Evolutionary conservation across 2,888 invertebrate genomes (phyloP).

Genomic region (Phengaris alcon): DNA sequence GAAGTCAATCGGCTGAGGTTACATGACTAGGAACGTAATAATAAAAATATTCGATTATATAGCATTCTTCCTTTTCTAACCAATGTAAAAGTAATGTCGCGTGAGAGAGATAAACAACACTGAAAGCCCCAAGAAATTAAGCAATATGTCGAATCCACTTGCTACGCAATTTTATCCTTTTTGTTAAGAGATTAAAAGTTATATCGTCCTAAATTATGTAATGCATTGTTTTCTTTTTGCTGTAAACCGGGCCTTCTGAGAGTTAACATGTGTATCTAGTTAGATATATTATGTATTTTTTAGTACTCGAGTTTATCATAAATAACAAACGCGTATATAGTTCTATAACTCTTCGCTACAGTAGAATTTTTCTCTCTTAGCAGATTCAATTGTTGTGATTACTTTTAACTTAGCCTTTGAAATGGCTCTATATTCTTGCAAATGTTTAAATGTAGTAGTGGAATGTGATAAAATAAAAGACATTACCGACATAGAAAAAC

Average conservation of each 20-base stretch:
- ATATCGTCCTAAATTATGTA: not conserved
- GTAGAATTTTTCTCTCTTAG: conserved; percentile 54
- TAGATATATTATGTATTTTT: conserved; percentile 31
- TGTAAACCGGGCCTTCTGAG: conserved; percentile 33
- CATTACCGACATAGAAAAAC: conserved; percentile 75
- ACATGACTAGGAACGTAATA: not conserved
- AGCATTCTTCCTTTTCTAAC: not conserved
- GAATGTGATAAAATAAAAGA: conserved; percentile 80
- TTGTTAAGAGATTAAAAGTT: not conserved
- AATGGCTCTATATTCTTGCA: conserved; percentile 83
- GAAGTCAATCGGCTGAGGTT: not conserved
- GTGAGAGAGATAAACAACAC: not conserved
- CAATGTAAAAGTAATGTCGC: not conserved
- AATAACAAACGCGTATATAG: conserved; percentile 43
- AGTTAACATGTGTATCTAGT: conserved; percentile 44
- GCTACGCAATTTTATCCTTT: not conserved
- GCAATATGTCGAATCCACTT: not conserved
- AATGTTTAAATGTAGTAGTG: conserved; percentile 86
- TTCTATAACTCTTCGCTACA: conserved; percentile 51
- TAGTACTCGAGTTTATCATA: conserved; percentile 38
- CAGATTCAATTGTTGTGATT: conserved; percentile 57
- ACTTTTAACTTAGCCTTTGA: conserved; percentile 47
- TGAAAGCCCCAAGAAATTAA: not conserved
- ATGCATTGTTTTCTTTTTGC: not conserved
- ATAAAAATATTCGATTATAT: not conserved